Percentiles rank a stretch among this genome's conserved stretches.
Evolutionary conservation across 2,113 vertebrate species (phyloP).

Genomic region (Cyrtonyx montezumae): DNA sequence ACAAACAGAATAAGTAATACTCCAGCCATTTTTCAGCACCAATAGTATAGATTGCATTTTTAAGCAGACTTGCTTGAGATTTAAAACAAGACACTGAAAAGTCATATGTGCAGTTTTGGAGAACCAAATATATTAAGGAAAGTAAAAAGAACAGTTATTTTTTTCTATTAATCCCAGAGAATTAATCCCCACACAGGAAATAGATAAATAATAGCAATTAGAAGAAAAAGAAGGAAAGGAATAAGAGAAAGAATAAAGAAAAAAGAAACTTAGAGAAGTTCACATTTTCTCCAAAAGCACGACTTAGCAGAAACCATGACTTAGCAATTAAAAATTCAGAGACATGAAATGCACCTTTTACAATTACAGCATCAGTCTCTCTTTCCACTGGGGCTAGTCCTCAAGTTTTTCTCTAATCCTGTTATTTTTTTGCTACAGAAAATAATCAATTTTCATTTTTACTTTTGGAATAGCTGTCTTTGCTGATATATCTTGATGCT

Average conservation of each 20-base stretch:
- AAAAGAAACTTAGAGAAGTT: background rate
- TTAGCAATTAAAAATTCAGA: background rate
- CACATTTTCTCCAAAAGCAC: background rate
- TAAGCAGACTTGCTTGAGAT: background rate
- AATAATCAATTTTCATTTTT: background rate
- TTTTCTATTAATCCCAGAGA: background rate
- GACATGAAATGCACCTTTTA: background rate
- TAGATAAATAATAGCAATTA: too few species aligned
- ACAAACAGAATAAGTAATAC: background rate
- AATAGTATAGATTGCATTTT: slow-evolving; percentile 2
- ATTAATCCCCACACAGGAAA: background rate
- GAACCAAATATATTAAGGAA: background rate
- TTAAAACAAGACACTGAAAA: slow-evolving; percentile 15
- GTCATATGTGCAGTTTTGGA: background rate
- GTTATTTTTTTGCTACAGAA: background rate
- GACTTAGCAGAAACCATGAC: background rate
- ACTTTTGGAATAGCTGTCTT: background rate
- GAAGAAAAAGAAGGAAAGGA: too few species aligned
- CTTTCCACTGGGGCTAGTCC: background rate
- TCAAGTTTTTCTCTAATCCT: background rate
- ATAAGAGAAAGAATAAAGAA: too few species aligned
- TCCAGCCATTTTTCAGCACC: background rate
- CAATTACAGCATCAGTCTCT: background rate
- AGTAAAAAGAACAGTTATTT: background rate
- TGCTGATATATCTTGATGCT: background rate